These are phyloP conservation scores for Glomeris marginata DNA, from an alignment of 2,888 invertebrate species.

Conservation along the genomic window DNA sequence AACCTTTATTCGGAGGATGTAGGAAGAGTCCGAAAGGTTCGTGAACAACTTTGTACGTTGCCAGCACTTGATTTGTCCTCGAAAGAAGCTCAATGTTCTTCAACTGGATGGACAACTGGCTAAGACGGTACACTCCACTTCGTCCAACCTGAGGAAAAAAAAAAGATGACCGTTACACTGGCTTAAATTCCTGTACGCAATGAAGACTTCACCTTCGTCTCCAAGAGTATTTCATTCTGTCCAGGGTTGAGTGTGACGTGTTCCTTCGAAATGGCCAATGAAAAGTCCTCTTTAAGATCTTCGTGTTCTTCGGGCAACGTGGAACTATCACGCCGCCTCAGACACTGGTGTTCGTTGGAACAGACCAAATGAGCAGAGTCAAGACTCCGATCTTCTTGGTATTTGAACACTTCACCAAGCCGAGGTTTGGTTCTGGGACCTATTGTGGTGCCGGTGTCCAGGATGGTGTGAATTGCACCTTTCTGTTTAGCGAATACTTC, in stretches of 20 bases:
- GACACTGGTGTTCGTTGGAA: conserved; percentile 37
- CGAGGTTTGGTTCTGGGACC: background rate
- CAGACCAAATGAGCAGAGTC: conserved; percentile 59
- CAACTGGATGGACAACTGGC: conserved; percentile 7
- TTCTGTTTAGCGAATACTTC: background rate
- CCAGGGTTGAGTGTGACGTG: conserved; percentile 33
- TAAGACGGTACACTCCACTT: conserved; percentile 8
- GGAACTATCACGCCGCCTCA: conserved; percentile 33
- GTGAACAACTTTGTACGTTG: conserved; percentile 33
- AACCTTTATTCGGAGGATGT: conserved; percentile 34
- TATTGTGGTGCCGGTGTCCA: conserved; percentile 33
- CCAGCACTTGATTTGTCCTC: background rate
- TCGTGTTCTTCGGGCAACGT: conserved; percentile 51
- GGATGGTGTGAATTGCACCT: too few species aligned
- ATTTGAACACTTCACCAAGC: conserved; percentile 54
- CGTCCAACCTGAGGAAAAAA: conserved; percentile 7
- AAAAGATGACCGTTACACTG: too few species aligned
- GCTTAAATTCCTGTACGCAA: too few species aligned
- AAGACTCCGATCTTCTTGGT: conserved; percentile 65
- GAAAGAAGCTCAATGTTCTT: conserved; percentile 11
- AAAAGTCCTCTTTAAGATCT: conserved; percentile 49
- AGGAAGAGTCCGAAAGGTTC: conserved; percentile 42
- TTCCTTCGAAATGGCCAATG: conserved; percentile 38
- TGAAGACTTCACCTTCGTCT: conserved; percentile 26
- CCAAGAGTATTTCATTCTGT: conserved; percentile 29